Evolutionary conservation across 2,888 invertebrate genomes (phyloP), one percentile per base, ranked within the genome.

Genomic region (Drosophila barbarae): DNA sequence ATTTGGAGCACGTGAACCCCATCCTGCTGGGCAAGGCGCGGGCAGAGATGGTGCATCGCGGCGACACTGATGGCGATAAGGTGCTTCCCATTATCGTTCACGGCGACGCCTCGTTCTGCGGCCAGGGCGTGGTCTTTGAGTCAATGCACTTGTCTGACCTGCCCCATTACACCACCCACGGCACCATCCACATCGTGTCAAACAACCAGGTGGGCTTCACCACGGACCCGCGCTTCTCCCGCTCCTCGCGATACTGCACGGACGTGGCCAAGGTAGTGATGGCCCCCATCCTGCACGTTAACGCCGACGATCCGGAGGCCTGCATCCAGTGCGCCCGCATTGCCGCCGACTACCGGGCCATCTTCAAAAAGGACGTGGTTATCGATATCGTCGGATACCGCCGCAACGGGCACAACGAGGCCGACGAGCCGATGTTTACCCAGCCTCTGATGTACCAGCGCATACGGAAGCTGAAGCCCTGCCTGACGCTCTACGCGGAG

Each of bases 271-370:
- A 96, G 74, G 95, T 95, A 44, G 94, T 96, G 6, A 94, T 95
- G 84, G 96, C 96, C n/a, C 98, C 98, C 0, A 95, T 98, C 60
- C 93, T 98, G 89, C 98, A 98, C 89, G 97, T 97, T 23, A 98
- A 98, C 87, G 95, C 93, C 10, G 97, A 98, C 87, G 95, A 97
- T 88, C 95, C 96, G 0, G 97, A 97, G 86, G 95, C 96, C 4
- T 96, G 96, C 38, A 92, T 95, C 77, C 93, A 95, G 86, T 96
- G 95, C 26, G 95, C 95, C 73, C 94, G 94, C 73, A 92, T 97
- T 9, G 97, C 97, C 34, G 94, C 96, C 47, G 95, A 96, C 87
- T 98, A 94, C 93, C 92, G 97, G 72, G 92, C 94, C 69, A 92
- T 91, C 53, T 97, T 95, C 90, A 94, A 94, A 87, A 95, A 95